Percentiles rank a stretch among this genome's conserved stretches.
phyloP scores from a whole-genome alignment of 2,797 vertebrate genomes.

The Hypotaenidia okinawae region DNA sequence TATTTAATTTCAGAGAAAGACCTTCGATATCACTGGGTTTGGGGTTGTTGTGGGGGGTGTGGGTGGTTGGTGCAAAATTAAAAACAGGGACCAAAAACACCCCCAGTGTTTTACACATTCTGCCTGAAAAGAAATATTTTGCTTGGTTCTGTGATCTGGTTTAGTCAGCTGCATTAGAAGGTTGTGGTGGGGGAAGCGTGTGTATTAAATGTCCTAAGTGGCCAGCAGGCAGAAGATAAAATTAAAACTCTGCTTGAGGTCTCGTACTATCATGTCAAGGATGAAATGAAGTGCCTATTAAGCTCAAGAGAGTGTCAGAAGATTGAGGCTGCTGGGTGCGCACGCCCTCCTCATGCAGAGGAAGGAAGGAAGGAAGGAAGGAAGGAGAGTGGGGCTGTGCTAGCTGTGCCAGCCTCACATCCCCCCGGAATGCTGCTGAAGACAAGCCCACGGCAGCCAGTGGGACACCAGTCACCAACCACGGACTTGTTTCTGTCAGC shows the following conservation, averaged over 20 bases:
- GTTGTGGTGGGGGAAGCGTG: not conserved
- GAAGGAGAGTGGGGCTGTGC: fast-evolving
- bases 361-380: not conserved
- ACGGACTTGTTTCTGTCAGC: not conserved
- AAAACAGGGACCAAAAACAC: not conserved
- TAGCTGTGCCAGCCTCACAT: not conserved
- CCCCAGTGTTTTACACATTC: not conserved
- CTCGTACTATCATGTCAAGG: not conserved
- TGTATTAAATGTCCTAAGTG: not conserved
- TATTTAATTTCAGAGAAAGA: constrained; percentile 15
- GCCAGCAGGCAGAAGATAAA: not conserved
- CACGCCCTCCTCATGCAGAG: fast-evolving
- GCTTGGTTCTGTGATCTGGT: not conserved
- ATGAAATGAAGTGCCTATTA: not conserved
- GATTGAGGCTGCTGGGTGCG: fast-evolving
- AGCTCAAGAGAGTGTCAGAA: not conserved
- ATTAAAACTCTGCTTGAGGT: constrained; percentile 34
- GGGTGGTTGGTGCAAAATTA: not conserved
- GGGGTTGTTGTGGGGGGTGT: too few relatives aligned
- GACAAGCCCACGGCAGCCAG: not conserved
- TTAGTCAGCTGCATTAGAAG: not conserved
- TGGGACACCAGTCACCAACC: not conserved
- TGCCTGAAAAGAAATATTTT: not conserved
- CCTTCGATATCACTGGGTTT: not conserved
- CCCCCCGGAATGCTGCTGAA: not conserved